Conservation (phyloP, 1,140 invertebrate species). For the Dinothrombium tinctorium region DNA sequence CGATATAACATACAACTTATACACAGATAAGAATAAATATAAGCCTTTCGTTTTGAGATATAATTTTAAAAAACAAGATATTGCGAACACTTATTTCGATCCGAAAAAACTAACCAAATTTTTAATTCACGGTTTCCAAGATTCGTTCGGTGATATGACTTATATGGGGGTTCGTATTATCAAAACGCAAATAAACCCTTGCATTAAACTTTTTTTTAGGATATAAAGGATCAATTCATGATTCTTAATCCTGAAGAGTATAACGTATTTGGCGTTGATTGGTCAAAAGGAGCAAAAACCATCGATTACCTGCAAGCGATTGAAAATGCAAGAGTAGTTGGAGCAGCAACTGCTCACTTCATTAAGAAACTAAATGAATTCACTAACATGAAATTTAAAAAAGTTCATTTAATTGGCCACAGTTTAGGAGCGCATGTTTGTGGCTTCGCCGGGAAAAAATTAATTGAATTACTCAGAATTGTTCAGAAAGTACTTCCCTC, state of each 20-base stretch:
- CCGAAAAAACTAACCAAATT: too few relatives aligned
- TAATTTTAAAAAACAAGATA: too few relatives aligned
- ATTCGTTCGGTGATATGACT: too few relatives aligned
- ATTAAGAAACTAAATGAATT: constrained; percentile 18
- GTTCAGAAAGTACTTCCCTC: constrained; percentile 29
- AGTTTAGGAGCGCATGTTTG: constrained; percentile 60
- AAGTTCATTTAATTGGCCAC: constrained; percentile 32
- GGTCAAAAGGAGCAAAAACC: constrained; percentile 20
- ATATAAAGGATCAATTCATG: constrained; percentile 4
- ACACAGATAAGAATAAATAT: too few relatives aligned
- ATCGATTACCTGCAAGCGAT: constrained; percentile 31
- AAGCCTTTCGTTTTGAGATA: too few relatives aligned
- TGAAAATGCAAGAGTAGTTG: constrained; percentile 37
- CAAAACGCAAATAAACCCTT: too few relatives aligned
- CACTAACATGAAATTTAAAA: constrained; percentile 21
- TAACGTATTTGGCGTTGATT: constrained; percentile 10
- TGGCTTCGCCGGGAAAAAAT: constrained; percentile 51
- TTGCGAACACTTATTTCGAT: too few relatives aligned
- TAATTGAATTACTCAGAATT: too few relatives aligned
- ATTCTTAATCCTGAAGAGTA: background rate
- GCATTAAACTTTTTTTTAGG: background rate
- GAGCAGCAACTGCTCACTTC: constrained; percentile 30
- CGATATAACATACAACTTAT: too few relatives aligned
- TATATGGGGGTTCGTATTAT: too few relatives aligned
- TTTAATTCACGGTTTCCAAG: too few relatives aligned